phyloP scores from a whole-genome alignment of 2,888 invertebrate species.

The Drosophila kuntzei region DNA sequence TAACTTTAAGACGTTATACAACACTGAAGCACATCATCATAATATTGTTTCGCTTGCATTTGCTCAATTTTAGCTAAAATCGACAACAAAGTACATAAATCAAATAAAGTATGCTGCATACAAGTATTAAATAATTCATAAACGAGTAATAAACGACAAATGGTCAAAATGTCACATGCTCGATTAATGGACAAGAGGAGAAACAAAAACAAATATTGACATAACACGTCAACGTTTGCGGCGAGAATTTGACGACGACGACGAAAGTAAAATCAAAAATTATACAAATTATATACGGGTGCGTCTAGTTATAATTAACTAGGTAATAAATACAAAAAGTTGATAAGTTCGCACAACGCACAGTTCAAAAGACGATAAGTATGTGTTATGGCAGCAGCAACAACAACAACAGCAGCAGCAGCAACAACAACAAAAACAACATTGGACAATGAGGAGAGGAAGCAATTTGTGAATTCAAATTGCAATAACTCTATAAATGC shows the following conservation, averaged over 20 bases:
- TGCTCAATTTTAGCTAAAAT: constrained; percentile 43
- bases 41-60: constrained; percentile 62
- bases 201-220: constrained; percentile 66
- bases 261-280: constrained; percentile 2
- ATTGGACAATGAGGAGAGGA: constrained; percentile 41
- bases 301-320: constrained; percentile 5
- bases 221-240: constrained; percentile 75
- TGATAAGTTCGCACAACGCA: constrained; percentile 14
- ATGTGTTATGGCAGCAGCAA: constrained; percentile 76
- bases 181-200: constrained; percentile 5
- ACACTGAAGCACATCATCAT: constrained; percentile 66
- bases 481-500: constrained; percentile 13
- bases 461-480: constrained; percentile 29
- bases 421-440: constrained; percentile 25
- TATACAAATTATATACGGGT: constrained; percentile 15
- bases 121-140: not conserved
- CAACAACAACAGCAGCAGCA: constrained; percentile 36
- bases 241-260: constrained; percentile 23
- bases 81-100: constrained; percentile 7
- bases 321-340: constrained; percentile 6
- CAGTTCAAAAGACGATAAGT: constrained; percentile 33
- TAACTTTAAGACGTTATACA: constrained; percentile 11
- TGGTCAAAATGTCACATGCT: constrained; percentile 38
- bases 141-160: not conserved
- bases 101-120: not conserved